Percentiles rank a stretch among this genome's conserved stretches.
Evolutionary conservation across 2,113 vertebrate genomes (phyloP).

Genomic region (Coreoperca whiteheadi): DNA sequence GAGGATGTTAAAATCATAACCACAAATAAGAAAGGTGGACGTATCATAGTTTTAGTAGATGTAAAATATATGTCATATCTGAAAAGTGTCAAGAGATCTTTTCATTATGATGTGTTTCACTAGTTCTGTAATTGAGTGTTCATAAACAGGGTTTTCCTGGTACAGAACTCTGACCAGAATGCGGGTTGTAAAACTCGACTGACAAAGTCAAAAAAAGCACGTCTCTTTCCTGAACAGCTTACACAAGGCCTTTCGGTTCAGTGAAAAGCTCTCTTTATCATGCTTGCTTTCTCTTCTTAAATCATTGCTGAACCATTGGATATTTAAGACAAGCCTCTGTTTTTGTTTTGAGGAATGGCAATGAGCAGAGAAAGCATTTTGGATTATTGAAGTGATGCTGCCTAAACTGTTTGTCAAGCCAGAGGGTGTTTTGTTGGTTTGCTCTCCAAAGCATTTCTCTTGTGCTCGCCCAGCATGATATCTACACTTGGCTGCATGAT

Average conservation of each 20-base stretch:
- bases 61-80: background rate
- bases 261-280: constrained; percentile 19
- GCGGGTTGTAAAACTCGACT: background rate
- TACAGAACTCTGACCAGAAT: background rate
- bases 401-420: constrained; percentile 57
- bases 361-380: constrained; percentile 17
- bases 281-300: constrained; percentile 19
- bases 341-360: constrained; percentile 55
- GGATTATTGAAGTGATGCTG: constrained; percentile 51
- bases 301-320: constrained; percentile 41
- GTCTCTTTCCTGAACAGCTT: constrained; percentile 7
- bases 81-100: background rate
- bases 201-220: constrained; percentile 26
- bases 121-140: background rate
- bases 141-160: background rate
- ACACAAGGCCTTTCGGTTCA: constrained; percentile 27
- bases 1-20: background rate
- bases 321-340: constrained; percentile 41
- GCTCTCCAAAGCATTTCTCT: constrained; percentile 50
- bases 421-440: constrained; percentile 43
- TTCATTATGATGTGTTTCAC: background rate
- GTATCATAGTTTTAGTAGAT: background rate
- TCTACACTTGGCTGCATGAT: constrained; percentile 26
- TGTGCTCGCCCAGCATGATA: constrained; percentile 41
- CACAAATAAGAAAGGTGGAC: background rate